Conservation (phyloP, 2,888 invertebrate species). For the Iselma pallidipennis region DNA sequence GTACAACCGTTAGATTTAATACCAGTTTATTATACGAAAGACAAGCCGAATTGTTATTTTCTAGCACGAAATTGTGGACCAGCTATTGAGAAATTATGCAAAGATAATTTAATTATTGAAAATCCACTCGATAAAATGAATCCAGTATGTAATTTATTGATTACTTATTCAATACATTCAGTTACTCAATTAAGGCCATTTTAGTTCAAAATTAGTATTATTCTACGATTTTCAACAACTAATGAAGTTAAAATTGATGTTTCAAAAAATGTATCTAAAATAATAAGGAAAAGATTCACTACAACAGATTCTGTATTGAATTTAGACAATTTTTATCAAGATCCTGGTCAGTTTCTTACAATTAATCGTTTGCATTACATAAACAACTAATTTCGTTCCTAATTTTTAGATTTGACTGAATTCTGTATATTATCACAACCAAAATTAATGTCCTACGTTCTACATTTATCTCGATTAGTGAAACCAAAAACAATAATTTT, state of each 20-base stretch:
- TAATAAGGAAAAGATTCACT: conserved; percentile 52
- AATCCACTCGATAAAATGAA: conserved; percentile 36
- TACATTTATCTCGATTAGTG: conserved; percentile 48
- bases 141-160: conserved; percentile 12
- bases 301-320: conserved; percentile 47
- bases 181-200: conserved; percentile 10
- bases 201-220: conserved; percentile 50
- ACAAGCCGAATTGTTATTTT: conserved; percentile 52
- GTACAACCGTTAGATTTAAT: conserved; percentile 58
- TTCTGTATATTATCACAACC: conserved; percentile 57
- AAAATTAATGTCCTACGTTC: conserved; percentile 56
- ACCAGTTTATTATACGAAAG: conserved; percentile 54
- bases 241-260: conserved; percentile 56
- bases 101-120: conserved; percentile 53
- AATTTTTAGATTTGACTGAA: conserved; percentile 47
- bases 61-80: conserved; percentile 57
- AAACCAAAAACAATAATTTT: conserved; percentile 43
- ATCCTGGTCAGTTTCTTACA: conserved; percentile 36
- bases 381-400: too few species aligned
- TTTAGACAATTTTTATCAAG: conserved; percentile 56
- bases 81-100: conserved; percentile 58
- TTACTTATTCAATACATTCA: neutral
- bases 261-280: conserved; percentile 52
- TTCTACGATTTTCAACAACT: conserved; percentile 55
- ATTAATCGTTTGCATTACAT: neutral